A percentile compares a stretch with the other conserved stretches of the same genome.
Evolutionary conservation across 2,888 invertebrate genomes (phyloP).

Genomic region (Protonemura montana): DNA sequence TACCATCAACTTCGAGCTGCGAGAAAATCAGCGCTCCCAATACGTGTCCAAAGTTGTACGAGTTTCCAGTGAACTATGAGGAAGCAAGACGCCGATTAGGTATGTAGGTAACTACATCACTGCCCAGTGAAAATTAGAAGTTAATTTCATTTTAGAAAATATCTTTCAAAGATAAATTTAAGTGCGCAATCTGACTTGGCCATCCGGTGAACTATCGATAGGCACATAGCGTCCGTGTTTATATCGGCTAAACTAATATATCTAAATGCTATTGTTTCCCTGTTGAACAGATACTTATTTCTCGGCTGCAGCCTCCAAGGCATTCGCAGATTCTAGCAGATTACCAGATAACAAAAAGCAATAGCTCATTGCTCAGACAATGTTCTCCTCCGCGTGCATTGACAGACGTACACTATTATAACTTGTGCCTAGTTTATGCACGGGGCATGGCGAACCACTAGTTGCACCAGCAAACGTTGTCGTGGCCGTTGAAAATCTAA

Average conservation of each 20-base stretch:
- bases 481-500: neutral
- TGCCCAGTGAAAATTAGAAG: neutral
- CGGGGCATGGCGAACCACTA: neutral
- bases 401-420: conserved; percentile 20
- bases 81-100: neutral
- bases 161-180: neutral
- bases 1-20: neutral
- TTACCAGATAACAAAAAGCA: conserved; percentile 19
- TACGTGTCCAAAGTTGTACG: too few relatives aligned
- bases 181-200: neutral
- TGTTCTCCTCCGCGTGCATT: neutral
- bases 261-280: conserved; percentile 1
- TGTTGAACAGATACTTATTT: neutral
- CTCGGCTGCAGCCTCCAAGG: neutral
- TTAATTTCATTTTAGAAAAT: neutral
- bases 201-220: neutral
- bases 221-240: neutral
- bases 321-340: conserved; percentile 14
- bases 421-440: conserved; percentile 35
- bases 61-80: neutral
- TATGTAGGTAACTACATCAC: too few relatives aligned
- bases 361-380: conserved; percentile 17
- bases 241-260: neutral
- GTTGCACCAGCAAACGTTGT: neutral
- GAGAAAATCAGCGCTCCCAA: too few relatives aligned